phyloP scores from a whole-genome alignment of 2,113 vertebrate species.

The Tetraodon nigroviridis region DNA sequence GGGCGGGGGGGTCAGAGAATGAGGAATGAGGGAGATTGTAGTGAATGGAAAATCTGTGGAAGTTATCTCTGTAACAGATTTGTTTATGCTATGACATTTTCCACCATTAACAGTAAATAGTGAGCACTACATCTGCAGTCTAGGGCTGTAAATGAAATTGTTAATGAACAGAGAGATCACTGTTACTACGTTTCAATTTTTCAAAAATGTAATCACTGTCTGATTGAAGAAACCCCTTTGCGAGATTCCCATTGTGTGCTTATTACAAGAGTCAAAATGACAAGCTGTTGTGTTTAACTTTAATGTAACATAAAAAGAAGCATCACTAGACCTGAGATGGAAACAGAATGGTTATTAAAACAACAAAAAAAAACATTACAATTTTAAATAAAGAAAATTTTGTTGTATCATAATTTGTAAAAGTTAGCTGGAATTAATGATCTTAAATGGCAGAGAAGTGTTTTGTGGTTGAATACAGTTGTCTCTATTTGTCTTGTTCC shows the following conservation, averaged over 20 bases:
- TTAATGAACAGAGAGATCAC: too few relatives aligned
- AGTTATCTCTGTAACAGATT: constrained; percentile 19
- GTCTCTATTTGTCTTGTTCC: constrained; percentile 42
- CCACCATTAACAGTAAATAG: constrained; percentile 4
- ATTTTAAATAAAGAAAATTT: neutral
- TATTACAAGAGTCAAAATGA: neutral
- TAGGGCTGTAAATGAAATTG: too few relatives aligned
- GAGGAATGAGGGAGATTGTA: constrained; percentile 21
- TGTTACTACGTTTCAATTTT: neutral
- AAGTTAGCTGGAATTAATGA: neutral
- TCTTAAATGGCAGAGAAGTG: neutral
- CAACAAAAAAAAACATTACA: neutral
- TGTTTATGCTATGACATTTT: constrained; percentile 15
- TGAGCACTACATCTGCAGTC: too few relatives aligned
- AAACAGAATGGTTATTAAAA: neutral
- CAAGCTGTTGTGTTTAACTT: neutral
- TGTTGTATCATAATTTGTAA: neutral
- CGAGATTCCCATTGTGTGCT: neutral
- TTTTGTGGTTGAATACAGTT: constrained; percentile 12
- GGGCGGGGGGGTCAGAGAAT: constrained; percentile 35
- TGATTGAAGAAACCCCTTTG: neutral
- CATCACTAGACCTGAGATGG: neutral
- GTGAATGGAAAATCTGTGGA: constrained; percentile 3
- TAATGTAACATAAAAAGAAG: neutral
- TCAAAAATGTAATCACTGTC: neutral